A percentile compares a stretch with the other conserved stretches of the same genome.
phyloP scores from a whole-genome alignment of 2,797 vertebrate species.

The Columba guinea region DNA sequence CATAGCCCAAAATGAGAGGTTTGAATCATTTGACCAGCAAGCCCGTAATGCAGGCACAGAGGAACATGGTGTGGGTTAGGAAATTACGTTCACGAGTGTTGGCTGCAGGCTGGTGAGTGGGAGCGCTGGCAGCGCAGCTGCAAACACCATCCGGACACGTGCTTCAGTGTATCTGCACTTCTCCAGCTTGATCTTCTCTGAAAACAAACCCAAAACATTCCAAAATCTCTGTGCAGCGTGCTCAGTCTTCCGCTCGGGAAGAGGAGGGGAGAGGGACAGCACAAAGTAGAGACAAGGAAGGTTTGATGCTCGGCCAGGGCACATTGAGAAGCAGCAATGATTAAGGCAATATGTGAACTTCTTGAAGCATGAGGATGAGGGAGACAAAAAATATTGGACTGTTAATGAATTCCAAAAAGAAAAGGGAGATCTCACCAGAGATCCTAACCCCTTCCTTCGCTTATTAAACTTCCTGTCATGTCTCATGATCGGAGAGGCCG shows the following conservation, averaged over 20 bases:
- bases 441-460: constrained; percentile 1
- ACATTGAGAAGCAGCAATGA: neutral
- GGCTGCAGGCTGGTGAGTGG: neutral
- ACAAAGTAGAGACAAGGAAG: neutral
- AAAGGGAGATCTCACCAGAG: neutral
- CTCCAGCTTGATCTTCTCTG: neutral
- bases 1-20: neutral
- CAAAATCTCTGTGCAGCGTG: rapidly evolving
- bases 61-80: neutral
- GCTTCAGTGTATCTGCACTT: neutral
- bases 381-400: constrained; percentile 1
- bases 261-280: neutral
- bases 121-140: neutral
- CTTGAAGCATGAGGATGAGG: neutral
- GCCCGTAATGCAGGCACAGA: neutral
- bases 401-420: neutral
- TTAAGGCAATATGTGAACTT: constrained; percentile 2
- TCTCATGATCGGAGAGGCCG: neutral
- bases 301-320: neutral
- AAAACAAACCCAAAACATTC: neutral
- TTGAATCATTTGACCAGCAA: neutral
- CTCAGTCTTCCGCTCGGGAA: neutral
- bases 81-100: neutral
- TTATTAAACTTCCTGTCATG: constrained; percentile 27
- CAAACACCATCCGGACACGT: rapidly evolving